Conservation (phyloP, 2,797 vertebrate genomes). For the Coccyzus lansbergi region DNA sequence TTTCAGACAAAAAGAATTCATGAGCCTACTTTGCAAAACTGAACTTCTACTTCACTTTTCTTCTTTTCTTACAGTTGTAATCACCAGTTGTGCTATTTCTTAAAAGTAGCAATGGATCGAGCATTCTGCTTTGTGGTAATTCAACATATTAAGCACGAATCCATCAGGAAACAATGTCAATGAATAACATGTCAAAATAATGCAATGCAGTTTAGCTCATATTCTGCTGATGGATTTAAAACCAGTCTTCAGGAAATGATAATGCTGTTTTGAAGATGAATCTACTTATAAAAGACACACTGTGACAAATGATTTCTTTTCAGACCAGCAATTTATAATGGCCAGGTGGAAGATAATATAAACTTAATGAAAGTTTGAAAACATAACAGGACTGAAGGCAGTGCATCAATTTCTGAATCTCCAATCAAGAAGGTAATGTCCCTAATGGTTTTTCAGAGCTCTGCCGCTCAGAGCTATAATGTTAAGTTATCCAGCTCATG, state of each 20-base stretch:
- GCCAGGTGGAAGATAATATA: slow-evolving; percentile 62
- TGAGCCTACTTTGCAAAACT: not conserved
- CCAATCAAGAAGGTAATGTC: slow-evolving; percentile 59
- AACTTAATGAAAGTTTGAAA: slow-evolving; percentile 75
- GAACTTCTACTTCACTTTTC: slow-evolving; percentile 25
- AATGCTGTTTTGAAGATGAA: slow-evolving; percentile 71
- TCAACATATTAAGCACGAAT: slow-evolving; percentile 62
- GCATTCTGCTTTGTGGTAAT: slow-evolving; percentile 37
- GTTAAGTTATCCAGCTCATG: slow-evolving; percentile 35
- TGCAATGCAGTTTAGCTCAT: slow-evolving; percentile 13
- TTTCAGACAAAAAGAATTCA: not conserved
- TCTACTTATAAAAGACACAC: slow-evolving; percentile 60
- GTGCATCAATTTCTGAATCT: slow-evolving; percentile 63
- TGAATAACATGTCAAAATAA: slow-evolving; percentile 64
- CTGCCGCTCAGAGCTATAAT: slow-evolving; percentile 48
- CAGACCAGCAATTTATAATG: slow-evolving; percentile 61
- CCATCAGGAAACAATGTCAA: slow-evolving; percentile 57
- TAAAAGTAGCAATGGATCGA: slow-evolving; percentile 3
- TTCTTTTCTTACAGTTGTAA: not conserved
- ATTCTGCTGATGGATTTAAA: slow-evolving; percentile 70
- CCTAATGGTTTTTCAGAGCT: slow-evolving; percentile 55
- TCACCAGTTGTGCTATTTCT: slow-evolving; percentile 18
- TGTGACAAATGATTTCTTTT: slow-evolving; percentile 58
- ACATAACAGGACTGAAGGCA: slow-evolving; percentile 61
- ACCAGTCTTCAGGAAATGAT: slow-evolving; percentile 66